Percentiles rank a stretch among this genome's conserved stretches.
These are phyloP conservation scores for Galerucella calmariensis DNA, from an alignment of 2,888 invertebrate genomes.

Conservation along the genomic window DNA sequence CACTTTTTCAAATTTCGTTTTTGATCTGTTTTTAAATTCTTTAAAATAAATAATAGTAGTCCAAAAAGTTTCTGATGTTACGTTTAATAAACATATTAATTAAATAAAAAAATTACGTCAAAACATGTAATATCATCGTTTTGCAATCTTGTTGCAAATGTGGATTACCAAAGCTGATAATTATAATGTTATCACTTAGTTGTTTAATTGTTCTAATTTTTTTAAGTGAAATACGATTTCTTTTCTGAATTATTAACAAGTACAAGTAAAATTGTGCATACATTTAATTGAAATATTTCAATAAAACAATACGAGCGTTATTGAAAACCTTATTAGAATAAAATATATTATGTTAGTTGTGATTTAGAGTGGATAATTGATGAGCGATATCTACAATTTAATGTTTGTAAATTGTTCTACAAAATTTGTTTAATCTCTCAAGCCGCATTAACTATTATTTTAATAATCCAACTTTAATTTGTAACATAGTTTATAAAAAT, in stretches of 20 bases:
- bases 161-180: background rate
- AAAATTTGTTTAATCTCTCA: background rate
- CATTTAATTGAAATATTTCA: background rate
- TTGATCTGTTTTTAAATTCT: no score
- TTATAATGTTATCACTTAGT: background rate
- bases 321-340: background rate
- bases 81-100: background rate
- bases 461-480: background rate
- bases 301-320: background rate
- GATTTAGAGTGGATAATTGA: background rate
- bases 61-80: no score
- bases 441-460: background rate
- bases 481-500: no score
- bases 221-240: constrained; percentile 4
- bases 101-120: background rate
- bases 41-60: no score
- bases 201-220: constrained; percentile 5
- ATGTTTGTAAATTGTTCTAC: background rate
- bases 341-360: background rate
- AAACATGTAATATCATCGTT: background rate
- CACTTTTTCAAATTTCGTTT: no score
- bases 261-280: background rate
- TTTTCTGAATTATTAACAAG: background rate
- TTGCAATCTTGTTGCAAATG: constrained; percentile 2
- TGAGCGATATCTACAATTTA: background rate